Evolutionary conservation across 1,140 invertebrate species (phyloP), one percentile per base, ranked within the genome.

Genomic region (Glossosoma conforme): DNA sequence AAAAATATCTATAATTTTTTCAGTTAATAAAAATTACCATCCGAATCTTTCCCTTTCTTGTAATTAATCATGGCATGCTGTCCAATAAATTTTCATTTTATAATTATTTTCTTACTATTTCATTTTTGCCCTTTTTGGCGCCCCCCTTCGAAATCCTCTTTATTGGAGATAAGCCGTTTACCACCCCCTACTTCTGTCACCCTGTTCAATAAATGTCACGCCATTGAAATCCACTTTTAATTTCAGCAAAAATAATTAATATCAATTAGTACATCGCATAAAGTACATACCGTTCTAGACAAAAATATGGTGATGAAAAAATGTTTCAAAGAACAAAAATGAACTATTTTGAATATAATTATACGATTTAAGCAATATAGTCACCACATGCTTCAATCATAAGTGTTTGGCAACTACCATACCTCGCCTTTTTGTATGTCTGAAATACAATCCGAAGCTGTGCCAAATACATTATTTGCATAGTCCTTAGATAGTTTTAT

Each of bases 81-180:
- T 68, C 68, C 70, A 70, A 73, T 72, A 72, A 73, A 73, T 71
- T 68, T 67, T 66, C 67, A 67, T 62, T 69, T 62, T 68, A 67
- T 67, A 70, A 73, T 74, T 74, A 71, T 73, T 71, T 73, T 70
- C 68, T 71, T 73, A 71, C 71, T 66, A 72, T 70, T 72, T 69
- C 70, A 72, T 71, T 74, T 74, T 74, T 64, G 35, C 24, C 20
- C 33, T 25, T 42, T 53, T 54, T 47, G 20, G 20, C 17, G 20
- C 45, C 47, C 54, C 38, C 22, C 30, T 25, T 50, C 21, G 25
- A 20, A 44, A 41, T 38, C 42, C 42, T 21, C 24, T 18, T 19
- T 41, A 28, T 18, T 21, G 19, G 20, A 14, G 54, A 57, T 53
- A 53, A 57, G 41, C 32, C 48, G 44, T 48, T 56, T 49, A 41